Conservation (phyloP, 2,797 vertebrate genomes). For the Xiphorhynchus erythropygius region DNA sequence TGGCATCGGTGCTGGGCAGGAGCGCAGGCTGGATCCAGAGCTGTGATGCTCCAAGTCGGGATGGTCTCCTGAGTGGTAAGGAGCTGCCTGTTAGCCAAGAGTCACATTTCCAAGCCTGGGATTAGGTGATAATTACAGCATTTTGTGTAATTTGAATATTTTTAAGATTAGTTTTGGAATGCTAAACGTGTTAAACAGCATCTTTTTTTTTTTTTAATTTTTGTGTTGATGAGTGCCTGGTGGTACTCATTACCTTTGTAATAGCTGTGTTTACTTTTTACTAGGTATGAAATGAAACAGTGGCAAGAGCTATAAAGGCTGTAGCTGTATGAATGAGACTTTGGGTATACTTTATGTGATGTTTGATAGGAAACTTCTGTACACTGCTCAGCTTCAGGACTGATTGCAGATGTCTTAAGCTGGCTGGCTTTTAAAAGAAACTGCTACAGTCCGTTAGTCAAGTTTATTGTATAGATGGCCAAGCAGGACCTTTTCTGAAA, state of each 20-base stretch:
- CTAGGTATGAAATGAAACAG: background rate
- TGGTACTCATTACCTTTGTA: background rate
- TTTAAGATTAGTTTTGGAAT: background rate
- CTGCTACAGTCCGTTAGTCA: background rate
- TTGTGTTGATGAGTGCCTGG: background rate
- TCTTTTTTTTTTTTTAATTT: background rate
- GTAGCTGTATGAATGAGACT: background rate
- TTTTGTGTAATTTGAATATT: background rate
- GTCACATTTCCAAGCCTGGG: background rate
- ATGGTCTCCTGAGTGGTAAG: background rate
- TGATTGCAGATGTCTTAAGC: background rate
- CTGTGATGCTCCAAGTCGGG: rapidly evolving
- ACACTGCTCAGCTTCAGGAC: background rate
- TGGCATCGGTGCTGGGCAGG: background rate
- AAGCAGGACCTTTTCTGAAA: background rate
- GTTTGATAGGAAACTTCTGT: background rate
- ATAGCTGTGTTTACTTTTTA: background rate
- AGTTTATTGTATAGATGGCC: background rate
- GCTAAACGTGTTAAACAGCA: background rate
- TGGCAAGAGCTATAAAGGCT: rapidly evolving
- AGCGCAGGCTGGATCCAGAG: background rate
- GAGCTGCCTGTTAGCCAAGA: background rate
- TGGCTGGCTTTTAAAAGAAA: background rate
- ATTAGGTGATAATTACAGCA: background rate
- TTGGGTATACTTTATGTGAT: background rate